Base-by-base conservation (phyloP, 2,797 vertebrate species). In the Sebastes variabilis region DNA sequence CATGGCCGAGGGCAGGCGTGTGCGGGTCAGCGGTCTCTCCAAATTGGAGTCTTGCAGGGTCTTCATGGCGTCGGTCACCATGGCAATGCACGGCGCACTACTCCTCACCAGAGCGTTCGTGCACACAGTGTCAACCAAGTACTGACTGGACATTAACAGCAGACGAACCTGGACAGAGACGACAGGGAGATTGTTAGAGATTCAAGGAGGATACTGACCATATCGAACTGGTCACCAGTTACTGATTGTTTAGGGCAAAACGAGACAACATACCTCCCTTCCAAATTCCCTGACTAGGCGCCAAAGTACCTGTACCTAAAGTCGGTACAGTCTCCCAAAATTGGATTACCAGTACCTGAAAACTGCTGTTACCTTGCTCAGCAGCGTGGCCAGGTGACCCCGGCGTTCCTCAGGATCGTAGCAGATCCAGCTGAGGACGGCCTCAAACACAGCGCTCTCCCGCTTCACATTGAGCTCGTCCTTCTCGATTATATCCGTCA, bases 401-500 rank as follows among this genome's bases (percentile, higher is more conserved):
- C 25, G 60, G 49, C 86, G 77, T 5, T 86, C 66, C 46, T 74
- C 34, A 0, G 77, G 80, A 12, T 46, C 27, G 13, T 80, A 66
- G 49, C 24, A 2, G 12, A 92, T 78, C 89, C 92, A 92, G 2
- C 20, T 73, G 24, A 91, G 64, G 9, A 92, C 27, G 7, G 88
- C 80, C 55, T 92, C 81, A 20, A 91, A 92, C 72, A 87, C 84
- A 4, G 65, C 5, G 3, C 66, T 80, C 85, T 97, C 97, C 59
- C 94, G 91, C 55, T 87, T 95, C 77, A 96, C 94, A 0, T 94
- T 96, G 62, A 97, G 95, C 56, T 96, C 92, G 1, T 97, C 96
- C 32, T 94, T 93, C 75, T 94, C 93, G 0, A 96, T 93, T 69
- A 97, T 91, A 22, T 91, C 83, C 52, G 81, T 80, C 2, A 97